phyloP scores from a whole-genome alignment of 2,113 vertebrate genomes.

The Callionymus lyra region DNA sequence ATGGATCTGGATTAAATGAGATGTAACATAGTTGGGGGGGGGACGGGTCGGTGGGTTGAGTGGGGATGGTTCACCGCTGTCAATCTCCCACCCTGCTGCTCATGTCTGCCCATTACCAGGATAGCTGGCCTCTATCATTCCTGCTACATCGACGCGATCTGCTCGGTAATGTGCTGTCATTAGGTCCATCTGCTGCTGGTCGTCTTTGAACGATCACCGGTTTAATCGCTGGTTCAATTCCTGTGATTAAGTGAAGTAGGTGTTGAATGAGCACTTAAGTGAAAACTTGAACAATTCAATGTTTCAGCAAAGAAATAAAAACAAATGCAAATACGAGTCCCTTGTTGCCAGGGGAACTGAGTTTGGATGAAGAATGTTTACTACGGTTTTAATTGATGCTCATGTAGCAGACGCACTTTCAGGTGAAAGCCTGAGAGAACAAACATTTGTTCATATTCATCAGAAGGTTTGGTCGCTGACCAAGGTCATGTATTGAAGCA shows the following conservation, averaged over 20 bases:
- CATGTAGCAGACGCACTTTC: slow-evolving; percentile 9
- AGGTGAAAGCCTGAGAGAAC: too few relatives aligned
- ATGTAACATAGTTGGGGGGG: slow-evolving; percentile 19
- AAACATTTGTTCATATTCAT: slow-evolving; percentile 22
- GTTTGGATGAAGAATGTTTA: slow-evolving; percentile 24
- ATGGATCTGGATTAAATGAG: slow-evolving; percentile 43
- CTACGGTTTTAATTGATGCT: slow-evolving; percentile 36
- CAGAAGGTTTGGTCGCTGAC: too few relatives aligned
- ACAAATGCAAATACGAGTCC: too few relatives aligned
- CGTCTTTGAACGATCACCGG: too few relatives aligned
- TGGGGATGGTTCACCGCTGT: slow-evolving; percentile 6
- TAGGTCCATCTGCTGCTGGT: background rate
- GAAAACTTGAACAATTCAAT: background rate
- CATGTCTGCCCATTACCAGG: slow-evolving; percentile 30
- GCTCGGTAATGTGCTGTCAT: slow-evolving; percentile 35
- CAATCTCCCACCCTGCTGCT: slow-evolving; percentile 18
- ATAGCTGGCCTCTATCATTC: slow-evolving; percentile 30
- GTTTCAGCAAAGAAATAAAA: slow-evolving; percentile 2
- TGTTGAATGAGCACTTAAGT: background rate
- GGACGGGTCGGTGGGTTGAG: background rate
- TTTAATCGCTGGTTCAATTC: too few relatives aligned
- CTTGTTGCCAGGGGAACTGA: slow-evolving; percentile 18
- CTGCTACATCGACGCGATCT: slow-evolving; percentile 21
- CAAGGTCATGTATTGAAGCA: background rate
- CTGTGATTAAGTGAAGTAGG: too few relatives aligned